Percentiles rank a stretch among this genome's conserved stretches.
Conservation (phyloP, 2,797 vertebrate genomes). For the Anabas testudineus region DNA sequence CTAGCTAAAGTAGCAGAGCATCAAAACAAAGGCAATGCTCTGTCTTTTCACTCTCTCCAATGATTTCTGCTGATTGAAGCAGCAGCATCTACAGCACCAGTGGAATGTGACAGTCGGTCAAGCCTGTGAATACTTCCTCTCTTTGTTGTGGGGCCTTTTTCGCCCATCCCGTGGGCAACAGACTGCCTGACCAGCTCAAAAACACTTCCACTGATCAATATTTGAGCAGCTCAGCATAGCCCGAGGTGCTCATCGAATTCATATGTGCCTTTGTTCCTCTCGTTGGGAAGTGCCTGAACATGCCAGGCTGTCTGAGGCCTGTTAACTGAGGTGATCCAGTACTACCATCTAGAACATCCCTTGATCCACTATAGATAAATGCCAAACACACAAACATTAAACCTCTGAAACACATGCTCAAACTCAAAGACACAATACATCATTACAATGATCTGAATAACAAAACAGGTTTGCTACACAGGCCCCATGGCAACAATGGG, state of each 20-base stretch:
- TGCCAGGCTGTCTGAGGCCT: slow-evolving; percentile 57
- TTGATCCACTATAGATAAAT: slow-evolving; percentile 78
- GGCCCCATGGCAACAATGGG: slow-evolving; percentile 52
- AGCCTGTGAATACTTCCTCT: slow-evolving; percentile 40
- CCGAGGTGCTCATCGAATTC: slow-evolving; percentile 51
- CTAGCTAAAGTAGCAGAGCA: slow-evolving; percentile 24
- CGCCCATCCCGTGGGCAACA: slow-evolving; percentile 44
- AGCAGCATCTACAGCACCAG: slow-evolving; percentile 33
- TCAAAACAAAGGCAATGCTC: slow-evolving; percentile 57
- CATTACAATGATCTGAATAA: slow-evolving; percentile 35
- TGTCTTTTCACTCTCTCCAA: slow-evolving; percentile 15
- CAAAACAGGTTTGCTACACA: slow-evolving; percentile 37
- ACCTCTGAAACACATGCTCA: not conserved
- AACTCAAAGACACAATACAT: slow-evolving; percentile 11
- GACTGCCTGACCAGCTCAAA: slow-evolving; percentile 65
- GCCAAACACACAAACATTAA: slow-evolving; percentile 40
- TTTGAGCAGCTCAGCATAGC: slow-evolving; percentile 71
- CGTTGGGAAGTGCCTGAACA: slow-evolving; percentile 71
- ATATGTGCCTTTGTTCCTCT: slow-evolving; percentile 48
- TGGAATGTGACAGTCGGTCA: slow-evolving; percentile 34
- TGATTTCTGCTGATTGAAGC: slow-evolving; percentile 53
- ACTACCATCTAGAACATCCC: slow-evolving; percentile 51
- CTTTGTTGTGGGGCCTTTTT: slow-evolving; percentile 68
- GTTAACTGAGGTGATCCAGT: slow-evolving; percentile 63
- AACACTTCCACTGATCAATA: slow-evolving; percentile 75